These are phyloP conservation scores for Campaea margaritaria DNA, from an alignment of 2,888 invertebrate genomes.

Conservation along the genomic window DNA sequence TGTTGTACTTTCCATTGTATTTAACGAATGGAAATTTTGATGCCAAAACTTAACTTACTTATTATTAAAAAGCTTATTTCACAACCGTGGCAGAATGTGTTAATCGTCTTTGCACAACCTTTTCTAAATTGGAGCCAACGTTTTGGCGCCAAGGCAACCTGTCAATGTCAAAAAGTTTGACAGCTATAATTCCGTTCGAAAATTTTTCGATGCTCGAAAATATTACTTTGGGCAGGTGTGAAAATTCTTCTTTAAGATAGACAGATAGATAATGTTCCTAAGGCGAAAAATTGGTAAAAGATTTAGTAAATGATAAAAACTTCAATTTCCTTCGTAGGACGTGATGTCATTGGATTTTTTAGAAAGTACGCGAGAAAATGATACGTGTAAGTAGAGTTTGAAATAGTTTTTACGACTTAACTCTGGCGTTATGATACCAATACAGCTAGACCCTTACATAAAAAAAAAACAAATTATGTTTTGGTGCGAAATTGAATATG, in stretches of 20 bases:
- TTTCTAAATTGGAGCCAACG: not conserved
- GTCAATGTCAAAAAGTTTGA: constrained; percentile 26
- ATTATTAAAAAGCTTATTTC: too few relatives aligned
- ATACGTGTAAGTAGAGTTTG: too few relatives aligned
- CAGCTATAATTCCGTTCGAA: constrained; percentile 18
- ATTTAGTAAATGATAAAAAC: not conserved
- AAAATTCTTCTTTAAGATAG: not conserved
- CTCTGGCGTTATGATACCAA: too few relatives aligned
- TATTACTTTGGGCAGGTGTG: constrained; percentile 16
- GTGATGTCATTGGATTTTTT: constrained; percentile 3
- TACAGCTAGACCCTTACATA: too few relatives aligned
- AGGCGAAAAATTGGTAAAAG: not conserved
- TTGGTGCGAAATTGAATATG: too few relatives aligned
- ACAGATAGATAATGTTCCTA: not conserved
- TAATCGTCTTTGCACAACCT: too few relatives aligned
- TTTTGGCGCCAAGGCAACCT: constrained; percentile 8
- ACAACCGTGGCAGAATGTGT: too few relatives aligned
- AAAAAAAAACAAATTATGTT: too few relatives aligned
- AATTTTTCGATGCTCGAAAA: constrained; percentile 5
- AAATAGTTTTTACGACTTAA: too few relatives aligned
- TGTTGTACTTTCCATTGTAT: too few relatives aligned
- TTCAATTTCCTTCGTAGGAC: constrained; percentile 11
- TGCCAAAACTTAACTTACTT: too few relatives aligned
- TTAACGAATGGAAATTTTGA: too few relatives aligned
- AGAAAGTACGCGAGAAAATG: not conserved